Base-by-base conservation (phyloP, 2,888 invertebrate species). In the Scaptomyza parva region DNA sequence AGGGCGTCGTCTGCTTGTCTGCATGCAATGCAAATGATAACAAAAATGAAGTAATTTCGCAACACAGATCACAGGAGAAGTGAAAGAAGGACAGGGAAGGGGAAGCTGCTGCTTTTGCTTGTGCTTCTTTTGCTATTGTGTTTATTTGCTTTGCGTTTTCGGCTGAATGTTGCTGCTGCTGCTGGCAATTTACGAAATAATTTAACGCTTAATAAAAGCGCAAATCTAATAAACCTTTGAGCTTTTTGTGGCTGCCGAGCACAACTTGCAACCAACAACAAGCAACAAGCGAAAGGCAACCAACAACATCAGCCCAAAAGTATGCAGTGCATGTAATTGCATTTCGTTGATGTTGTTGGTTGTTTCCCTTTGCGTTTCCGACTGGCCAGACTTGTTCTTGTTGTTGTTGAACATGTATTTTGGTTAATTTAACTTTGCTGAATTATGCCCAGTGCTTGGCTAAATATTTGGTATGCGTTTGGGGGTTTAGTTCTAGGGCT, bases 381-480 rank as follows among this genome's bases (percentile, higher is more conserved):
- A 45, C 26, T 73, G 73, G 80, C 66, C 48, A 66, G 62, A 18
- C 68, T 53, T 76, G 61, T 83, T 80, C 86, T 83, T 83, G 40
- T 53, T 76, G 61, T 83, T 80, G 80, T 83, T 83, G 40, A 64
- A 64, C 84, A 68, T 74, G 86, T 84, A 88, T 84, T 84, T 86
- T 85, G 88, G 88, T 87, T 86, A 86, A 87, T 87, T 88, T 87
- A 88, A 86, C 86, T 88, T 86, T 88, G 62, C 71, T 80, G 65
- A 86, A 86, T 86, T 85, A 88, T 87, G 79, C 76, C 88, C 70
- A 67, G 63, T 66, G 64, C 72, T 62, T 65, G 58, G 20, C 17
- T 37, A 37, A 37, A 37, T 37, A 18, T 28, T 43, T n/a, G 35
- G 30, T n/a, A 18, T n/a, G 17, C 6, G 37, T 24, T 43, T 18